phyloP scores from a whole-genome alignment of 2,797 vertebrate genomes.

The Chiloscyllium punctatum region DNA sequence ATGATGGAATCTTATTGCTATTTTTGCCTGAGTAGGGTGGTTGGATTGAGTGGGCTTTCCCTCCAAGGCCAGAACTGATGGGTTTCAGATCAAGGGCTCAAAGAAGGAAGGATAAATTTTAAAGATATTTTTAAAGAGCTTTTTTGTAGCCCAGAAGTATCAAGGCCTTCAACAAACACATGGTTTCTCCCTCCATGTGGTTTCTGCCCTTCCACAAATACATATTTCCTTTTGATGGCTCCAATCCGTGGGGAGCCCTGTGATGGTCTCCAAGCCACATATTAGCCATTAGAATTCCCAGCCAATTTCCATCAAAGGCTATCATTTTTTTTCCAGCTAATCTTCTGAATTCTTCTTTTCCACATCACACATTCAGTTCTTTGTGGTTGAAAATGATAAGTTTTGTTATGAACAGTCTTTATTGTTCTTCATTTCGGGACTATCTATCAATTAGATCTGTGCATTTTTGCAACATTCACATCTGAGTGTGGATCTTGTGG shows the following conservation, averaged over 20 bases:
- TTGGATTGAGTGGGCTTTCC: too few relatives aligned
- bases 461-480: neutral
- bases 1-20: neutral
- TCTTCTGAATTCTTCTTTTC: neutral
- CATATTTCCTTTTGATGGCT: too few relatives aligned
- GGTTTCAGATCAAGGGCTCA: neutral
- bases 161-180: neutral
- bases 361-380: too few relatives aligned
- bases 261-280: too few relatives aligned
- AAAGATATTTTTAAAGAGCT: neutral
- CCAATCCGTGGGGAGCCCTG: too few relatives aligned
- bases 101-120: neutral
- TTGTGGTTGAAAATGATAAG: too few relatives aligned
- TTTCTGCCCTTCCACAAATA: too few relatives aligned
- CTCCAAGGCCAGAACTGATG: neutral
- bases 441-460: neutral
- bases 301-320: neutral
- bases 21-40: neutral
- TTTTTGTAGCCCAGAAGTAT: neutral
- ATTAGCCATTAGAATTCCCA: neutral
- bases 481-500: neutral
- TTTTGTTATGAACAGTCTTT: neutral
- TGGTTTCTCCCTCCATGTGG: too few relatives aligned
- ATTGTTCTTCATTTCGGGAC: neutral
- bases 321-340: neutral